A percentile compares a stretch with the other conserved stretches of the same genome.
Conservation (phyloP, 2,797 vertebrate genomes). For the Gymnopithys bicolor region DNA sequence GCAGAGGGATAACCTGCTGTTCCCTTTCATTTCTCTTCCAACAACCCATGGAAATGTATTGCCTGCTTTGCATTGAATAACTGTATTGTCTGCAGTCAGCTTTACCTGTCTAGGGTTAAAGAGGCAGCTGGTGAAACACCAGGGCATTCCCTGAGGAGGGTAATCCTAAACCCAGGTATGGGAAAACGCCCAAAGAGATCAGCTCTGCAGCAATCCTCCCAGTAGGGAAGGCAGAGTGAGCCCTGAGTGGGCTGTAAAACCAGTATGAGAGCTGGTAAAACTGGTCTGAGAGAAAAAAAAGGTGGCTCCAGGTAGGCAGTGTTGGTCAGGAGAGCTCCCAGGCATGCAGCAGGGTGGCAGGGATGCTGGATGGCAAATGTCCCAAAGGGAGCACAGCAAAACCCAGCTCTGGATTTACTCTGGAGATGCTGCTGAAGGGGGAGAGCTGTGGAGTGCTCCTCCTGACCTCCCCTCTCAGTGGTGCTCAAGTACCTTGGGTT, state of each 20-base stretch:
- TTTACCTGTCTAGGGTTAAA: background rate
- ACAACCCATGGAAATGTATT: background rate
- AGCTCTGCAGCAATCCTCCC: background rate
- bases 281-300: slow-evolving; percentile 22
- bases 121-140: background rate
- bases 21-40: background rate
- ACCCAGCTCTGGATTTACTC: background rate
- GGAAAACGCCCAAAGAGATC: slow-evolving; percentile 3
- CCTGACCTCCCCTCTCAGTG: background rate
- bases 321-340: background rate
- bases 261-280: slow-evolving; percentile 45
- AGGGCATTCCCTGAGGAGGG: background rate
- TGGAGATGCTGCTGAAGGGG: background rate
- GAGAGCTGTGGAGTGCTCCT: background rate
- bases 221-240: background rate
- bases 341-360: background rate
- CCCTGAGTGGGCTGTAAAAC: background rate
- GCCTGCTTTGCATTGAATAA: background rate
- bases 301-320: slow-evolving; percentile 12
- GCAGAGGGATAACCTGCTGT: background rate
- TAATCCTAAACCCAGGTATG: background rate
- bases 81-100: background rate
- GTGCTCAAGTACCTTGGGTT: rapidly evolving
- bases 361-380: background rate
- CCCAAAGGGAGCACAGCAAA: background rate